phyloP scores from a whole-genome alignment of 2,888 invertebrate genomes.

The Phymatocera aterrima region DNA sequence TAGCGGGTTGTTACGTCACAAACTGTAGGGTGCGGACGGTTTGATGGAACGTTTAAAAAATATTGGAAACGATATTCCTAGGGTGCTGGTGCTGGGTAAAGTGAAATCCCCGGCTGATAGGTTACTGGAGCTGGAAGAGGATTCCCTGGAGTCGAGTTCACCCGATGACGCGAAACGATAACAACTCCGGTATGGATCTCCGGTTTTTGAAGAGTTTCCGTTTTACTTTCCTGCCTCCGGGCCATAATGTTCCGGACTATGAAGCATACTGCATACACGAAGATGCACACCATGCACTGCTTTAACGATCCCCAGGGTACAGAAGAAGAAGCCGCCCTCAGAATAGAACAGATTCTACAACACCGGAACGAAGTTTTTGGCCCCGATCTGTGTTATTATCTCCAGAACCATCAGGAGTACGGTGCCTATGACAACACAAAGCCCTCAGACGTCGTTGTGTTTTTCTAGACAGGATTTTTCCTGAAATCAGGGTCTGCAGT shows the following conservation, averaged over 20 bases:
- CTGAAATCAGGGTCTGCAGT: slow-evolving; percentile 31
- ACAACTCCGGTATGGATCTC: slow-evolving; percentile 27
- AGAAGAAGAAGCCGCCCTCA: neutral
- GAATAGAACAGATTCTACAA: neutral
- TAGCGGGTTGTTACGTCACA: neutral
- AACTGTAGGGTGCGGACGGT: neutral
- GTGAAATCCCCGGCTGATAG: slow-evolving; percentile 3
- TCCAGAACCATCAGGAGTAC: neutral
- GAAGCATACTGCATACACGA: neutral
- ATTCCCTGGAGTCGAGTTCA: slow-evolving; percentile 31
- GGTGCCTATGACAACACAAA: slow-evolving; percentile 22
- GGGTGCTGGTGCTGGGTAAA: slow-evolving; percentile 23
- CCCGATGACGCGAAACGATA: slow-evolving; percentile 30
- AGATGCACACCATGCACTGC: neutral
- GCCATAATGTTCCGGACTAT: neutral
- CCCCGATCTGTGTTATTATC: slow-evolving; percentile 8
- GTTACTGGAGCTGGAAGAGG: neutral
- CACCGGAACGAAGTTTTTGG: neutral
- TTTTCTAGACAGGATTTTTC: slow-evolving; percentile 33
- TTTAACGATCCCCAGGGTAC: neutral
- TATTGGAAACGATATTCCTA: slow-evolving; percentile 9
- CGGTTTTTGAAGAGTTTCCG: slow-evolving; percentile 28
- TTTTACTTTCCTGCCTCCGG: neutral
- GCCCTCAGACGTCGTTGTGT: slow-evolving; percentile 3
- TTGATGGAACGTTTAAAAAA: slow-evolving; percentile 18